Evolutionary conservation across 2,888 invertebrate genomes (phyloP).

Genomic region (Syrista parreyssii): DNA sequence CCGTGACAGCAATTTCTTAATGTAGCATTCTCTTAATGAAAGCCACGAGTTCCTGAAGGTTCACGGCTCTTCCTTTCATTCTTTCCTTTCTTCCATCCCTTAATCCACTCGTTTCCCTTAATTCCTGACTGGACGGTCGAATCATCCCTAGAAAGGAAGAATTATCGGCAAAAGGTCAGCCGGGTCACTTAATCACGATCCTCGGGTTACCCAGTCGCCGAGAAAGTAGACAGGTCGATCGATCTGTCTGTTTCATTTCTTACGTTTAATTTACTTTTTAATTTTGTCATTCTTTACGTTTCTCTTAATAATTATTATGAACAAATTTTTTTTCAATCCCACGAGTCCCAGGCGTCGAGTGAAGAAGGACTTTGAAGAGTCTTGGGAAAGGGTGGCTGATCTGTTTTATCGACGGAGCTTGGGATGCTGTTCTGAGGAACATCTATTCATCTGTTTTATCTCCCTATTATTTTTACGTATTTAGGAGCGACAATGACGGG

Average conservation of each 20-base stretch:
- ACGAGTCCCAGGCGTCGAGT: neutral
- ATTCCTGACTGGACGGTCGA: neutral
- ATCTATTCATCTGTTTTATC: neutral
- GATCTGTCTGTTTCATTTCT: neutral
- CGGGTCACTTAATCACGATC: neutral
- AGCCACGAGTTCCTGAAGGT: neutral
- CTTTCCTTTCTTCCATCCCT: neutral
- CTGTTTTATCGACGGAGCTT: neutral
- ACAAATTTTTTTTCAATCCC: neutral
- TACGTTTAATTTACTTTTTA: neutral
- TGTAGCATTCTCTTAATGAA: slow-evolving; percentile 5
- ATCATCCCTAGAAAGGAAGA: neutral
- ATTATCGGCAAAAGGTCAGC: neutral
- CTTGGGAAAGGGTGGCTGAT: neutral
- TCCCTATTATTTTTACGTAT: neutral
- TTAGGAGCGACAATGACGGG: neutral
- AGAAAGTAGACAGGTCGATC: neutral
- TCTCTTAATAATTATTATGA: neutral
- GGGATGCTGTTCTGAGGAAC: neutral
- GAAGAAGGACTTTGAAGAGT: no score
- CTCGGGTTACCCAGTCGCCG: neutral
- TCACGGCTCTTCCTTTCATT: neutral
- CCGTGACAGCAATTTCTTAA: slow-evolving; percentile 5
- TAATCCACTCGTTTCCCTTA: neutral
- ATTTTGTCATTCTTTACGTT: neutral